Evolutionary conservation across 2,888 invertebrate species (phyloP).

Genomic region (Apamea anceps): DNA sequence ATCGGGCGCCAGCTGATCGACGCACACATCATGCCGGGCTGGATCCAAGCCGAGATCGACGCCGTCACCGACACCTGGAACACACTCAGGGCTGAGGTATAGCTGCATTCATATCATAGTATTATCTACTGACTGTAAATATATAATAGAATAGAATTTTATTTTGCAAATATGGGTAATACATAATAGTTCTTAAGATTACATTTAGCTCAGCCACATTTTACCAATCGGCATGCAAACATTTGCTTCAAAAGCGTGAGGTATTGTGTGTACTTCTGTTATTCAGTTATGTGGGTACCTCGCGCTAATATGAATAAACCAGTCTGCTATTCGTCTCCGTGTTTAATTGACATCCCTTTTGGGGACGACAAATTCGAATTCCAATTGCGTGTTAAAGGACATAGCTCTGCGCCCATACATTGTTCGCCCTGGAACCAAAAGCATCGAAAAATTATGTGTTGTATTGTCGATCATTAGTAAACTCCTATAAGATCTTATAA

Average conservation of each 20-base stretch:
- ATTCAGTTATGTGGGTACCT: not conserved
- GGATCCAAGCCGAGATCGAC: slow-evolving; percentile 92
- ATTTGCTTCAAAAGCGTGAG: not conserved
- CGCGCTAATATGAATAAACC: not conserved
- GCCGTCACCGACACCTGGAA: slow-evolving; percentile 92
- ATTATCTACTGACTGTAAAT: no score
- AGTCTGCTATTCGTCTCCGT: not conserved
- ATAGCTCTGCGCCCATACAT: no score
- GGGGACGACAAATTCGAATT: not conserved
- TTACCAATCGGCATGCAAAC: no score
- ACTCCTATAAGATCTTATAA: no score
- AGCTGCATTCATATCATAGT: not conserved
- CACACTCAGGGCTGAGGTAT: slow-evolving; percentile 92
- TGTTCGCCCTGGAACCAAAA: no score
- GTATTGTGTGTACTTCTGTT: not conserved
- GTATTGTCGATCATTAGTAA: no score
- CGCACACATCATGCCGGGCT: slow-evolving; percentile 93
- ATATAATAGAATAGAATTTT: no score
- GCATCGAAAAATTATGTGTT: no score
- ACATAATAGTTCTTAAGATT: no score
- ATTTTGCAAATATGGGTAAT: no score
- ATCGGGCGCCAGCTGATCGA: slow-evolving; percentile 93
- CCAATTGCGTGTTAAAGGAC: no score
- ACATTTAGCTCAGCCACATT: no score
- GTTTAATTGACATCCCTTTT: not conserved